phyloP scores from a whole-genome alignment of 2,888 invertebrate species.

The Oxystoma pomonae region DNA sequence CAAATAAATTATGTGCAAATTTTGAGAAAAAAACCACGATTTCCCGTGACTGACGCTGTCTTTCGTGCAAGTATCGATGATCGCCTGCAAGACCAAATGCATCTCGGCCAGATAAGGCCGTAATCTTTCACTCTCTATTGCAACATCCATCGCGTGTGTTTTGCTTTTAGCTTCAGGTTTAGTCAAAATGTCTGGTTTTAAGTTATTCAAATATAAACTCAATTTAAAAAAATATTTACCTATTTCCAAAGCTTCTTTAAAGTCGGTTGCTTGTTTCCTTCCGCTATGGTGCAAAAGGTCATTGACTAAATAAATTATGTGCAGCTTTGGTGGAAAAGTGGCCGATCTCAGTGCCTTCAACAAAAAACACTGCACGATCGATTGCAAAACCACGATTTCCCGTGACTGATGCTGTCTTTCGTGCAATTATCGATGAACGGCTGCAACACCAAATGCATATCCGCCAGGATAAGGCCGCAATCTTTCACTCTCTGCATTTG shows the following conservation, averaged over 20 bases:
- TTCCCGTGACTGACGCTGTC: constrained; percentile 96
- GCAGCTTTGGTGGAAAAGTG: constrained; percentile 88
- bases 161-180: no score
- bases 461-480: no score
- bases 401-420: constrained; percentile 95
- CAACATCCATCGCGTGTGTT: no score
- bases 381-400: constrained; percentile 96
- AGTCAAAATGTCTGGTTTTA: no score
- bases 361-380: constrained; percentile 85
- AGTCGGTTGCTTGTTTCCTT: constrained; percentile 89
- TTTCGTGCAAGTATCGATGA: constrained; percentile 96
- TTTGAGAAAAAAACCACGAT: constrained; percentile 96
- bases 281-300: constrained; percentile 98
- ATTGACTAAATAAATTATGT: constrained; percentile 97
- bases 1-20: constrained; percentile 96
- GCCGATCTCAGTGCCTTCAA: constrained; percentile 70
- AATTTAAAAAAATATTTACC: no score
- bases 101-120: no score
- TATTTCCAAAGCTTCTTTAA: constrained; percentile 84
- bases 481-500: no score
- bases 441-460: constrained; percentile 80
- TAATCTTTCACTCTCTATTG: no score
- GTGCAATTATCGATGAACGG: constrained; percentile 96
- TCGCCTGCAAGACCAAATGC: constrained; percentile 82
- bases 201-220: no score